These are phyloP conservation scores for Papilio elwesi DNA, from an alignment of 2,888 invertebrate genomes.

Conservation along the genomic window DNA sequence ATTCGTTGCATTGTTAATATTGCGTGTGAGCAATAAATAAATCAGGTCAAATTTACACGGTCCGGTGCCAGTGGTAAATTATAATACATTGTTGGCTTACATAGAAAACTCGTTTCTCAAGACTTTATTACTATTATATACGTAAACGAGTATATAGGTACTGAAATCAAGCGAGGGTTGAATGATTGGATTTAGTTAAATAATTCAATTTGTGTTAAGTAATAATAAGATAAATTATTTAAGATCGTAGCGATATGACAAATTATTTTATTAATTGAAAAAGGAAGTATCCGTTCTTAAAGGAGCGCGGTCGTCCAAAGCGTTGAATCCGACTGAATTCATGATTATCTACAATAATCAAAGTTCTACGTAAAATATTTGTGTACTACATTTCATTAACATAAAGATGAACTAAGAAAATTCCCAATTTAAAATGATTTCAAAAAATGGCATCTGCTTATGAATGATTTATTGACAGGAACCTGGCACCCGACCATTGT, in stretches of 20 bases:
- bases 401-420: not conserved
- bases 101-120: conserved; percentile 19
- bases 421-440: not conserved
- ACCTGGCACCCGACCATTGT: conserved; percentile 50
- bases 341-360: no score
- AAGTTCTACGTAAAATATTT: no score
- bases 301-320: no score
- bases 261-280: no score
- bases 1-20: conserved; percentile 76
- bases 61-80: conserved; percentile 61
- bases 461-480: not conserved
- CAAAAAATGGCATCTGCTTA: not conserved
- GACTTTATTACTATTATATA: conserved; percentile 44
- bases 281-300: no score
- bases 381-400: not conserved
- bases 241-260: no score
- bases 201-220: no score
- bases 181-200: not conserved
- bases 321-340: no score
- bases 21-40: conserved; percentile 80
- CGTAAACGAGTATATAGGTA: conserved; percentile 29
- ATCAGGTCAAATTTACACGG: conserved; percentile 78
- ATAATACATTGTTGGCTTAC: conserved; percentile 65
- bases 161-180: conserved; percentile 42
- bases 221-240: no score